phyloP scores from a whole-genome alignment of 2,888 invertebrate species.

The Chydorus sphaericus region DNA sequence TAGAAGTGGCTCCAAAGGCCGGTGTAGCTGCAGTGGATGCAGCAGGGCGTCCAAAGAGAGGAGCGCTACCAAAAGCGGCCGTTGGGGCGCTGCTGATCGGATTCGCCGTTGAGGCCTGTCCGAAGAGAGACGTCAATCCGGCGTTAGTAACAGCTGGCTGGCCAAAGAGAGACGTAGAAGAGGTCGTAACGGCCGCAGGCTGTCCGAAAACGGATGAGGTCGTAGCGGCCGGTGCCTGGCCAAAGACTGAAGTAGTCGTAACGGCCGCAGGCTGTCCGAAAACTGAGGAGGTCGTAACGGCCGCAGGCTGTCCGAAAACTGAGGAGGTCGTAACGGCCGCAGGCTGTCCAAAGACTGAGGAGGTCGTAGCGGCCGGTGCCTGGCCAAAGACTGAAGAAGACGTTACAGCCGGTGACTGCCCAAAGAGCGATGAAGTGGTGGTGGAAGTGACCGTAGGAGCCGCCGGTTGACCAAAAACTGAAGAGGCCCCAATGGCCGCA shows the following conservation, averaged over 20 bases:
- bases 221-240: neutral
- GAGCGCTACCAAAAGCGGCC: neutral
- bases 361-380: neutral
- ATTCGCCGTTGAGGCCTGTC: constrained; percentile 12
- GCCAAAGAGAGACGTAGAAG: constrained; percentile 1
- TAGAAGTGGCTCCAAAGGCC: too few relatives aligned
- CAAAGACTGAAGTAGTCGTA: neutral
- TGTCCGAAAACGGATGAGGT: constrained; percentile 11
- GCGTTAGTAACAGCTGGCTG: constrained; percentile 8
- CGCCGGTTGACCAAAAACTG: neutral
- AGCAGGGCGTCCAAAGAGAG: constrained; percentile 9
- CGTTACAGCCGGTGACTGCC: neutral
- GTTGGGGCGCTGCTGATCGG: too few relatives aligned
- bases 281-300: neutral
- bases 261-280: neutral
- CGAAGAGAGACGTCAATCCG: constrained; percentile 12
- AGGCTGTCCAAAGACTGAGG: neutral
- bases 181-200: constrained; percentile 4
- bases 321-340: neutral
- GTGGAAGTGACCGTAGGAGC: constrained; percentile 4
- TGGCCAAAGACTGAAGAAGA: constrained; percentile 1
- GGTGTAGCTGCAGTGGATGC: neutral
- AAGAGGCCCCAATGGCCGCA: neutral
- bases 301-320: neutral
- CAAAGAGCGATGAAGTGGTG: neutral